Percentiles rank a stretch among this genome's conserved stretches.
These are phyloP conservation scores for Colistium nudipinnis DNA, from an alignment of 2,113 vertebrate genomes.

Conservation along the genomic window DNA sequence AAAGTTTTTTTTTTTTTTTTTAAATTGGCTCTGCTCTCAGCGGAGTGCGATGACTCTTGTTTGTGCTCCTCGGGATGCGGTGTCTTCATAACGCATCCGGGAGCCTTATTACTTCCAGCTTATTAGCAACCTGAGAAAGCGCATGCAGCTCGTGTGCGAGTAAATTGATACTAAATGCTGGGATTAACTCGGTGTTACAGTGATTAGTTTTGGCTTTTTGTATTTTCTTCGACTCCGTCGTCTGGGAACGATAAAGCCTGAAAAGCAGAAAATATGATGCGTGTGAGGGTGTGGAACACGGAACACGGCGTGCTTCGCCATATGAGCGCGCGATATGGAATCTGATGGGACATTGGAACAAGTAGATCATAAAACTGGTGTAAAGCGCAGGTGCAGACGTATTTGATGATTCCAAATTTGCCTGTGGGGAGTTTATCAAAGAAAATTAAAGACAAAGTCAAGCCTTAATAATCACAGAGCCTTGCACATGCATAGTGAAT, in stretches of 20 bases:
- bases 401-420: constrained; percentile 26
- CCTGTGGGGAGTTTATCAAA: constrained; percentile 34
- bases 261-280: constrained; percentile 41
- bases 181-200: constrained; percentile 59
- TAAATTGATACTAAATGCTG: constrained; percentile 73
- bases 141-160: constrained; percentile 57
- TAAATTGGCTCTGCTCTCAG: constrained; percentile 42
- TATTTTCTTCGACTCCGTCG: constrained; percentile 33
- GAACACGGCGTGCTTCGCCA: constrained; percentile 12
- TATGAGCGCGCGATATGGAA: constrained; percentile 3
- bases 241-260: constrained; percentile 27
- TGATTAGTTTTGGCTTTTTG: constrained; percentile 54
- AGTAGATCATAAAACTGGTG: constrained; percentile 14
- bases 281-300: constrained; percentile 10
- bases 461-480: too few species aligned
- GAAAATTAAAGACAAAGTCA: too few species aligned
- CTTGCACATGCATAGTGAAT: too few species aligned
- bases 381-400: constrained; percentile 34
- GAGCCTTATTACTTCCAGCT: constrained; percentile 73
- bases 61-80: constrained; percentile 44
- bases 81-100: constrained; percentile 70
- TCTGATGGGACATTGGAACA: constrained; percentile 16
- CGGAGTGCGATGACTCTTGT: constrained; percentile 36
- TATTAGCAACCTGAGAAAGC: constrained; percentile 72
- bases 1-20: constrained; percentile 37